These are phyloP conservation scores for Thymelicus sylvestris DNA, from an alignment of 2,888 invertebrate genomes.

Conservation along the genomic window DNA sequence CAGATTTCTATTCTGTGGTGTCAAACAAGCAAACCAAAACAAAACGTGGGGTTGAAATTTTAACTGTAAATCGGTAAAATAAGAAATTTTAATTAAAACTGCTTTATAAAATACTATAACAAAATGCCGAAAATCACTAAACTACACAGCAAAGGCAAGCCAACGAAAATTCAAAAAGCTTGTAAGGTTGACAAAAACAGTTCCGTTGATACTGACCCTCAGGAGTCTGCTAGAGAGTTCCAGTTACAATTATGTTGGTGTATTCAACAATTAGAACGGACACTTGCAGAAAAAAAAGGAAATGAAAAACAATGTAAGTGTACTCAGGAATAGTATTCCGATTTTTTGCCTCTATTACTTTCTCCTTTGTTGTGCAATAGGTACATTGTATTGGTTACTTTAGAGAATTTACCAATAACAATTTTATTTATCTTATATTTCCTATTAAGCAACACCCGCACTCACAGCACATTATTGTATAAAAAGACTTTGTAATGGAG, in stretches of 20 bases:
- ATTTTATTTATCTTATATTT: too few relatives aligned
- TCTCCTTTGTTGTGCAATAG: too few relatives aligned
- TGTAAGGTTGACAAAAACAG: slow-evolving; percentile 62
- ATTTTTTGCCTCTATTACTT: too few relatives aligned
- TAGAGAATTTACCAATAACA: too few relatives aligned
- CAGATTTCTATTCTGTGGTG: too few relatives aligned
- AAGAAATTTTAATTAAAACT: neutral
- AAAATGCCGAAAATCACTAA: slow-evolving; percentile 77
- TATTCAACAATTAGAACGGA: slow-evolving; percentile 88
- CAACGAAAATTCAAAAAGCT: slow-evolving; percentile 69
- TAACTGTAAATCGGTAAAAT: neutral
- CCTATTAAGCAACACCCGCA: too few relatives aligned
- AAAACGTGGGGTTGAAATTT: slow-evolving; percentile 53
- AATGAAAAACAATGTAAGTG: slow-evolving; percentile 84
- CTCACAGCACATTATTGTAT: too few relatives aligned
- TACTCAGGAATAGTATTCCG: neutral
- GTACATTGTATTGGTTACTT: too few relatives aligned
- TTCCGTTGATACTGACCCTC: slow-evolving; percentile 58
- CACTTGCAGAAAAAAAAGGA: slow-evolving; percentile 85
- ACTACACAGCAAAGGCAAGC: slow-evolving; percentile 72
- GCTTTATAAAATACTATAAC: neutral
- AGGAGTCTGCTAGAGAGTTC: slow-evolving; percentile 87
- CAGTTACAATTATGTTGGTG: slow-evolving; percentile 93
- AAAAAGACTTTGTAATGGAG: too few relatives aligned
- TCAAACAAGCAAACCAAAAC: slow-evolving; percentile 48